Base-by-base conservation (phyloP, 2,888 invertebrate genomes). In the Ctenicera cuprea region DNA sequence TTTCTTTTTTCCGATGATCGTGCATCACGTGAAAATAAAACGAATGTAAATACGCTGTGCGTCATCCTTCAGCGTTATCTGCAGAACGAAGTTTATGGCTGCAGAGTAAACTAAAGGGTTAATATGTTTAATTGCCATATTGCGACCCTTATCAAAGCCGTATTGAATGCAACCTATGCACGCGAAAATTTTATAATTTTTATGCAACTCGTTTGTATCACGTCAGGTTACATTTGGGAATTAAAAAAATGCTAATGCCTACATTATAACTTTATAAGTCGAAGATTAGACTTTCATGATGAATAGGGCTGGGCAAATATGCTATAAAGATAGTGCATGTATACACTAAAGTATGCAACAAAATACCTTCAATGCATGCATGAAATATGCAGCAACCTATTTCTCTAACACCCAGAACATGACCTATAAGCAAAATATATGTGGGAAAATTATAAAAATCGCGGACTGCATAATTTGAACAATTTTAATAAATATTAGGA, bases 31-130 rank as follows among this genome's bases (percentile, higher is more conserved):
- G 37, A 54, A 71, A 71, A 54, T 57, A 59, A 52, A 57, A 43
- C 43, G 33, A 57, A 52, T 54, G 54, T 52, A 61, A 57, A 41
- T 16, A 63, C 26, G n/a, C 12, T 67, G 41, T 69, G 61, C 62
- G 65, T 66, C 52, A 66, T 66, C 22, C 22, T 41, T 33, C 45
- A 69, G 54, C 41, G 33, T 66, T 64, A 57, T 64, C 64, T 62
- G 65, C 57, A 69, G 70, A 75, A 67, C 63, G 59, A 26, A 73
- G 45, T 67, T 77, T 75, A 77, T 74, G 54, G 71, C 67, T 65
- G 43, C 71, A 71, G 67, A 74, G 73, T 65, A 75, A 75, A 77
- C 77, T 48, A 72, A 75, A 74, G 71, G 76, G 76, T 77, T 78
- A 78, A 75, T 76, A 59, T 33, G 16, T 59, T 38, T 59, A 59